Evolutionary conservation across 2,113 vertebrate genomes (phyloP).

Genomic region (Gnathonemus echidnorhynchus): DNA sequence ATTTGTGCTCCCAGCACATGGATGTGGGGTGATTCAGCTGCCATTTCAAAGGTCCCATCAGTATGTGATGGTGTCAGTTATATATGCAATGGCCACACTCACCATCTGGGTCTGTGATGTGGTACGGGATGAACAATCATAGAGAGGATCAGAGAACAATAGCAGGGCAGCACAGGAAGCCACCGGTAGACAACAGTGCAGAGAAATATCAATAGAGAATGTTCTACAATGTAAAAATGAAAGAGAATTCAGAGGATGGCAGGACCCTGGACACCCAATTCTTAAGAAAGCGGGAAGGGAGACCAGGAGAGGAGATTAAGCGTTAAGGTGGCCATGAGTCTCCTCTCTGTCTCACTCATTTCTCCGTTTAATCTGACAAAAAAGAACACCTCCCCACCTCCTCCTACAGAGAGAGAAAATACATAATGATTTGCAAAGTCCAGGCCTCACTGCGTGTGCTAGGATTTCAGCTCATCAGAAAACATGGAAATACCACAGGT

Average conservation of each 20-base stretch:
- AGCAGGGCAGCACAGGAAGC: background rate
- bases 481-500: constrained; percentile 43
- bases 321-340: constrained; percentile 1
- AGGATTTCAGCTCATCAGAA: constrained; percentile 44
- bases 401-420: background rate
- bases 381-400: background rate
- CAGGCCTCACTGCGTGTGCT: background rate
- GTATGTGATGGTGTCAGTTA: background rate
- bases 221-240: background rate
- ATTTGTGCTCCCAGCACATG: background rate
- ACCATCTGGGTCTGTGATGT: constrained; percentile 3
- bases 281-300: background rate
- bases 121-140: background rate
- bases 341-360: constrained; percentile 8
- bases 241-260: background rate
- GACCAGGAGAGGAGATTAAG: background rate
- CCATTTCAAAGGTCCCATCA: background rate
- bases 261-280: background rate
- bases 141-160: background rate
- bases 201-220: background rate
- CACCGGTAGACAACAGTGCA: background rate
- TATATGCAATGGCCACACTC: background rate
- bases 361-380: constrained; percentile 25
- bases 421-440: background rate
- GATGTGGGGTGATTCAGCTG: background rate